Evolutionary conservation across 1,140 invertebrate genomes (phyloP).

Genomic region (Neuroterus valhalla): DNA sequence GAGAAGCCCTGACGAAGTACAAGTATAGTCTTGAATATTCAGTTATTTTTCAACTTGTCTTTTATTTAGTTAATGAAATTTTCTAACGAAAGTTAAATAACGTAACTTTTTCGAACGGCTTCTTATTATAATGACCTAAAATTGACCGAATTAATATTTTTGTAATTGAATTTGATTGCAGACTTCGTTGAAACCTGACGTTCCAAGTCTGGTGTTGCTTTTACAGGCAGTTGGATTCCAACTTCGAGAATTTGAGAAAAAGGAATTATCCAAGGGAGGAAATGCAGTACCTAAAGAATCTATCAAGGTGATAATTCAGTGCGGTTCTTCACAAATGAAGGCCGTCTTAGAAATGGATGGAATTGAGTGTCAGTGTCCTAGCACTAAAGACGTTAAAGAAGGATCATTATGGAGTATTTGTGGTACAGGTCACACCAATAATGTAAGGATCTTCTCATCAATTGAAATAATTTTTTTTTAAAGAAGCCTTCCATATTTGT

Average conservation of each 20-base stretch:
- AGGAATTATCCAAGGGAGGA: constrained; percentile 13
- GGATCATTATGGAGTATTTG: constrained; percentile 65
- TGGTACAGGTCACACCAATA: constrained; percentile 14
- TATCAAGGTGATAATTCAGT: constrained; percentile 59
- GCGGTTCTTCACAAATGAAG: constrained; percentile 62
- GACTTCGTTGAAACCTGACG: constrained; percentile 53
- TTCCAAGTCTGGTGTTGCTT: constrained; percentile 54
- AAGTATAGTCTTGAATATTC: too few species aligned
- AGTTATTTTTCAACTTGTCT: too few species aligned
- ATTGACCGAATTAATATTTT: not conserved
- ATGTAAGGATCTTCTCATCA: constrained; percentile 23
- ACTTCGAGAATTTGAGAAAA: constrained; percentile 59
- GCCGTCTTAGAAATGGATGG: constrained; percentile 61
- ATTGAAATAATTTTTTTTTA: constrained; percentile 16
- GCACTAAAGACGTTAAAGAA: constrained; percentile 53
- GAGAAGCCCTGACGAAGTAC: too few species aligned
- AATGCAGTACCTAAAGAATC: constrained; percentile 40
- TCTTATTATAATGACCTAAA: constrained; percentile 14
- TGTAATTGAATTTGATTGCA: constrained; percentile 32
- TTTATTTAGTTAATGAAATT: too few species aligned
- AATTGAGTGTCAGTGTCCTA: constrained; percentile 61
- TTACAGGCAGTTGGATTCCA: constrained; percentile 63
- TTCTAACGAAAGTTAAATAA: too few species aligned
- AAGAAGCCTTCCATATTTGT: too few species aligned
- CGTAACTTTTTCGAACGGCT: too few species aligned